These are phyloP conservation scores for Tyrannus savana DNA, from an alignment of 2,113 vertebrate species.

Conservation along the genomic window DNA sequence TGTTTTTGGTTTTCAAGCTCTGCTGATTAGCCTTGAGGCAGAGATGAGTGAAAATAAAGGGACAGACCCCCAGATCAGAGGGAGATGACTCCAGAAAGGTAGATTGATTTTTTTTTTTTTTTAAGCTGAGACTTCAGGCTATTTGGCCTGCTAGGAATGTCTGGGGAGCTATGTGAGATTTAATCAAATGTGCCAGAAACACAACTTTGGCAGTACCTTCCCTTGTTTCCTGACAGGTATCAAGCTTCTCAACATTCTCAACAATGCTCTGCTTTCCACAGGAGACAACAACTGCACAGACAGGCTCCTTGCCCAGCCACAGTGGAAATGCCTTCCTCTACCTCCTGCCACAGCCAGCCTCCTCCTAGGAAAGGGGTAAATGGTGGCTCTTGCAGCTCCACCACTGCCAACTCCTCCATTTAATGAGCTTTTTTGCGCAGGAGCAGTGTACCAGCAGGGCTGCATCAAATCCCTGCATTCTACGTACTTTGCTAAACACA, in stretches of 20 bases:
- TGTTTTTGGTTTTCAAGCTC: background rate
- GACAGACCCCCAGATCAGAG: background rate
- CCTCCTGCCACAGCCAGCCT: fast-evolving
- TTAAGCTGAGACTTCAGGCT: background rate
- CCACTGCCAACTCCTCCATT: fast-evolving
- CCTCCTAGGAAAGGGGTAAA: background rate
- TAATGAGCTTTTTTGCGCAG: fast-evolving
- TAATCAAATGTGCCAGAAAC: background rate
- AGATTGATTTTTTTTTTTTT: background rate
- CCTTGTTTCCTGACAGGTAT: background rate
- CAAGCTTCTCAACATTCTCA: background rate
- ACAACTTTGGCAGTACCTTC: background rate
- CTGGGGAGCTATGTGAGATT: background rate
- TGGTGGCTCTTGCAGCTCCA: background rate
- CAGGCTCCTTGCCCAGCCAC: background rate
- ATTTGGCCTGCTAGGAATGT: background rate
- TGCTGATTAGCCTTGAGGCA: background rate
- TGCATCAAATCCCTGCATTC: background rate
- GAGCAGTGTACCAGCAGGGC: fast-evolving
- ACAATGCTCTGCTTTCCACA: background rate
- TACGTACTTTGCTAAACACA: background rate
- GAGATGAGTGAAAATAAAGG: background rate
- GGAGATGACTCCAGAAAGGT: background rate
- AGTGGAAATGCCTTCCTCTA: background rate
- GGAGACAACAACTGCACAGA: background rate